Conservation (phyloP, 2,113 vertebrate genomes). For the Plotosus lineatus region DNA sequence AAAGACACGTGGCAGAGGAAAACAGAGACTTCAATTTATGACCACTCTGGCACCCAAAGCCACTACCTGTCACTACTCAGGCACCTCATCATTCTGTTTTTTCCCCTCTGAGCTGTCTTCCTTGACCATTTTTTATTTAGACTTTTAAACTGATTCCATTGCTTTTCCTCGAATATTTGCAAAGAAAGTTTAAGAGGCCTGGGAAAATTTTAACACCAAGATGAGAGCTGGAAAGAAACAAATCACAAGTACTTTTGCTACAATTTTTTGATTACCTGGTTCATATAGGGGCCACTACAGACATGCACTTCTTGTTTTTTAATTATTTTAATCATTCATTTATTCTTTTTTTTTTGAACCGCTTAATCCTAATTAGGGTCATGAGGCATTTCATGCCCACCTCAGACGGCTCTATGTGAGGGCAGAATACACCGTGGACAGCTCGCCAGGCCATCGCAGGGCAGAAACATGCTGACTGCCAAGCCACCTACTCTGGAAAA, state of each 20-base stretch:
- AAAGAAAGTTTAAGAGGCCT: conserved; percentile 5
- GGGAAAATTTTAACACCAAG: neutral
- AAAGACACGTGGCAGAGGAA: conserved; percentile 31
- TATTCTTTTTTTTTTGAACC: too few species aligned
- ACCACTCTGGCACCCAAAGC: conserved; percentile 33
- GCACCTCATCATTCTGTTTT: neutral
- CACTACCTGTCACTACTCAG: neutral
- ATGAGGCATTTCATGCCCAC: too few species aligned
- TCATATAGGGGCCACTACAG: neutral
- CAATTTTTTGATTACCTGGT: neutral
- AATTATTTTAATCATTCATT: too few species aligned
- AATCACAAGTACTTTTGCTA: neutral
- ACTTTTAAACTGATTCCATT: neutral
- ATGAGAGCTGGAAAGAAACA: neutral
- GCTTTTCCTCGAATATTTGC: conserved; percentile 12
- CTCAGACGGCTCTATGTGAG: too few species aligned
- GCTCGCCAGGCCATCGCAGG: too few species aligned
- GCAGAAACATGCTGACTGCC: too few species aligned
- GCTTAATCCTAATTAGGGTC: too few species aligned
- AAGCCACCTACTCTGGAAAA: too few species aligned
- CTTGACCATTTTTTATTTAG: conserved; percentile 34
- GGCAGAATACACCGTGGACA: too few species aligned
- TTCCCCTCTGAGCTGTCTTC: conserved; percentile 8
- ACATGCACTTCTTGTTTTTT: too few species aligned
- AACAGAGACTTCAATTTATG: conserved; percentile 45